A percentile compares a stretch with the other conserved stretches of the same genome.
phyloP scores from a whole-genome alignment of 2,113 vertebrate genomes.

The Myanophis thanlyinensis region DNA sequence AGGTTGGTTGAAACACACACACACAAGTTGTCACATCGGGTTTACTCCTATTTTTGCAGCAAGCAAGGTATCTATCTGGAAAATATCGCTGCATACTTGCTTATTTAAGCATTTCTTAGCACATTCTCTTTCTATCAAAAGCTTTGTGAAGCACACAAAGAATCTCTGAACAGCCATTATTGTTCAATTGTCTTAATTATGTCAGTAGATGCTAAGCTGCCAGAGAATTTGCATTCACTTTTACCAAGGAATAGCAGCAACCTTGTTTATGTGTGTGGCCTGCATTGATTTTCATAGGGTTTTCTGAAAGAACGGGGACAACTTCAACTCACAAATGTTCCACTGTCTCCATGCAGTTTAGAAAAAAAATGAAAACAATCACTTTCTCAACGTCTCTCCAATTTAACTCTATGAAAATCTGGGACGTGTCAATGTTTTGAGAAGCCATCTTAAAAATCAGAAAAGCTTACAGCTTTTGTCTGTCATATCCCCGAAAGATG shows the following conservation, averaged over 20 bases:
- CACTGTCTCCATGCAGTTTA: neutral
- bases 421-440: neutral
- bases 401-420: neutral
- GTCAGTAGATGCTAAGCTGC: neutral
- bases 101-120: neutral
- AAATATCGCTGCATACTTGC: neutral
- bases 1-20: no score
- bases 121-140: neutral
- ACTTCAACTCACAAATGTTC: neutral
- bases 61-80: neutral
- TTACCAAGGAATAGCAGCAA: neutral
- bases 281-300: rapidly evolving
- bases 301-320: neutral
- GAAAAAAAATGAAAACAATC: neutral
- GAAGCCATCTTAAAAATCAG: neutral
- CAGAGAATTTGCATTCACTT: neutral
- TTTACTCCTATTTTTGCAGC: neutral
- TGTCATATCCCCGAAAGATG: neutral
- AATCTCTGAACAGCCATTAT: neutral
- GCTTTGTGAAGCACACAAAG: neutral
- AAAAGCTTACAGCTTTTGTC: neutral
- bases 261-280: neutral
- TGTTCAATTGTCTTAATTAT: neutral
- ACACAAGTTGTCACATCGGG: neutral
- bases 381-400: neutral